Evolutionary conservation across 2,113 vertebrate genomes (phyloP).

Genomic region (Marmota monax): DNA sequence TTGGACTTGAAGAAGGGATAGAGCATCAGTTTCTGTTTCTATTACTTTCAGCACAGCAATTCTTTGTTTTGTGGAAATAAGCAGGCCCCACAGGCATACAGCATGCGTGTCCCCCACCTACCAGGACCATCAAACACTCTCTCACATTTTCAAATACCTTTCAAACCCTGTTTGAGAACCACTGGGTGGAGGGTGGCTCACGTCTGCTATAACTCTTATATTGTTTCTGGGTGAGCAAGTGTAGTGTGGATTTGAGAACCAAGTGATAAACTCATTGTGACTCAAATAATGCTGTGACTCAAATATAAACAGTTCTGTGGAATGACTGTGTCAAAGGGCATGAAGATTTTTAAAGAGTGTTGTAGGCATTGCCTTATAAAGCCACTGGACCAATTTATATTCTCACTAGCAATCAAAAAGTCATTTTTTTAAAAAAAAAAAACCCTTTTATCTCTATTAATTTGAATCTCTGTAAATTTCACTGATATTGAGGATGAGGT

Average conservation of each 20-base stretch:
- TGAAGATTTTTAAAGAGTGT: not conserved
- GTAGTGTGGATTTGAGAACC: not conserved
- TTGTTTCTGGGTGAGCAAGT: not conserved
- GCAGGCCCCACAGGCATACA: not conserved
- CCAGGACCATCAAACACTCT: not conserved
- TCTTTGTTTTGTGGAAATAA: slow-evolving; percentile 28
- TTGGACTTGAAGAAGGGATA: not conserved
- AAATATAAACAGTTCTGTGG: not conserved
- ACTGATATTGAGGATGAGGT: not conserved
- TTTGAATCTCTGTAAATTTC: slow-evolving; percentile 16
- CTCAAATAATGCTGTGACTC: not conserved
- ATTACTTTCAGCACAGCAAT: not conserved
- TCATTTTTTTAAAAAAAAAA: not conserved
- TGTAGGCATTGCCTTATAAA: not conserved
- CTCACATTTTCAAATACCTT: not conserved
- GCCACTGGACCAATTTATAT: not conserved
- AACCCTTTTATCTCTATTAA: not conserved
- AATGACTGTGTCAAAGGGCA: not conserved
- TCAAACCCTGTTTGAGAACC: not conserved
- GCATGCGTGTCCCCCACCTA: not conserved
- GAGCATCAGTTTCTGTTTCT: not conserved
- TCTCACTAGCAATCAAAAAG: not conserved
- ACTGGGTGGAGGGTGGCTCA: not conserved
- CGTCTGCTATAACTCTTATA: not conserved
- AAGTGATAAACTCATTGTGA: not conserved